phyloP scores from a whole-genome alignment of 2,113 vertebrate species.

The Trogon surrucura region DNA sequence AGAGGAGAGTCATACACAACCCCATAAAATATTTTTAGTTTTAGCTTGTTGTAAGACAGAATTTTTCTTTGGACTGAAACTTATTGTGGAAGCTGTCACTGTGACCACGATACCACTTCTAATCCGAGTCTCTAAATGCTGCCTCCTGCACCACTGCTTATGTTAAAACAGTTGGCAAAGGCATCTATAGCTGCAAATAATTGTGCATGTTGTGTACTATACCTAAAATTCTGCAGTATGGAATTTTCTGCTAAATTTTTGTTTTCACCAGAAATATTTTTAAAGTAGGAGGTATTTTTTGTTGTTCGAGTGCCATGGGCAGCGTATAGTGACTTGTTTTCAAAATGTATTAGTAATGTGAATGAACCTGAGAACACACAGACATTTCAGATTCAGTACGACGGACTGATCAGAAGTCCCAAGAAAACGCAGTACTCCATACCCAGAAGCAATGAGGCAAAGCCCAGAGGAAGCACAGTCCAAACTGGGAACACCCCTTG shows the following conservation, averaged over 20 bases:
- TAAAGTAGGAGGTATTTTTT: not conserved
- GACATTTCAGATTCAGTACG: not conserved
- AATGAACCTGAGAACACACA: not conserved
- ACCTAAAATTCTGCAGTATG: not conserved
- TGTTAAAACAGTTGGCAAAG: not conserved
- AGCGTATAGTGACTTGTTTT: not conserved
- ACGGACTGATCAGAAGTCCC: not conserved
- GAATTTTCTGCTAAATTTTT: not conserved
- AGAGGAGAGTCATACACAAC: not conserved
- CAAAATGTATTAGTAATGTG: not conserved
- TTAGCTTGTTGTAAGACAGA: not conserved
- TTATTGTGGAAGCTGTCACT: not conserved
- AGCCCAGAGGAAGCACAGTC: not conserved
- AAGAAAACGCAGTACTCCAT: not conserved
- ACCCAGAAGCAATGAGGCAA: not conserved
- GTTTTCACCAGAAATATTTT: not conserved
- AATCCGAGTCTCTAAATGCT: not conserved
- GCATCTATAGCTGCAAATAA: not conserved
- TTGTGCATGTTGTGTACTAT: not conserved
- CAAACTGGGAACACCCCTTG: not conserved
- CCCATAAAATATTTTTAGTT: not conserved
- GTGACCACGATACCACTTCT: not conserved
- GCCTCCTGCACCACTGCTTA: not conserved
- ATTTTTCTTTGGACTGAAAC: not conserved
- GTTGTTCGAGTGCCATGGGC: not conserved